A percentile compares a stretch with the other conserved stretches of the same genome.
Conservation (phyloP, 2,797 vertebrate species). For the Podarcis lilfordi region DNA sequence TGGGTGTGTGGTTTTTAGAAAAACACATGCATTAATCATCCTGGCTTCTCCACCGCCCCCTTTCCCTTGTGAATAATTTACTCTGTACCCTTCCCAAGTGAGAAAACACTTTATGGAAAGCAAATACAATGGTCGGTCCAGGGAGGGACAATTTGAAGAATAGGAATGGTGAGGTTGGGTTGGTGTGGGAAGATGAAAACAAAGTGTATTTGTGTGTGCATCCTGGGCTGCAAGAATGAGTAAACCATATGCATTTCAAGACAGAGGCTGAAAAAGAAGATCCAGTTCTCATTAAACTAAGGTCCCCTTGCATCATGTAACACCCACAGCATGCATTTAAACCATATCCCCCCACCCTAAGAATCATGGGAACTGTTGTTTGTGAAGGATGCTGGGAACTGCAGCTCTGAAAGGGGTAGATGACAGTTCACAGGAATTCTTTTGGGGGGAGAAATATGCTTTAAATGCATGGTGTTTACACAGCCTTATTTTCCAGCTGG, state of each 20-base stretch:
- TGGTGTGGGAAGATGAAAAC: slow-evolving; percentile 39
- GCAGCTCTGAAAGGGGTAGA: too few relatives aligned
- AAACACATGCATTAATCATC: slow-evolving; percentile 55
- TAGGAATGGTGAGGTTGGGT: slow-evolving; percentile 27
- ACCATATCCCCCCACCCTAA: too few relatives aligned
- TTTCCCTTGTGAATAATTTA: slow-evolving; percentile 55
- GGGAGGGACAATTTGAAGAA: slow-evolving; percentile 32
- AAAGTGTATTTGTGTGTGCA: slow-evolving; percentile 52
- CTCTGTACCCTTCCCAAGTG: slow-evolving; percentile 40
- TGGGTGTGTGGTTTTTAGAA: slow-evolving; percentile 44
- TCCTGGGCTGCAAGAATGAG: slow-evolving; percentile 52
- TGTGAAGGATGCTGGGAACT: too few relatives aligned
- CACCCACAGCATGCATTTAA: too few relatives aligned
- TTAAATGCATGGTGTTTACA: too few relatives aligned
- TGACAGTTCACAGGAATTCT: too few relatives aligned
- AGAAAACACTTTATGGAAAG: slow-evolving; percentile 51
- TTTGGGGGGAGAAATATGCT: too few relatives aligned
- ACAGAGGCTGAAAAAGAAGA: too few relatives aligned
- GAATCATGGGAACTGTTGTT: too few relatives aligned
- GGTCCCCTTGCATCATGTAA: too few relatives aligned
- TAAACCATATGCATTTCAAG: slow-evolving; percentile 44
- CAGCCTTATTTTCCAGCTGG: slow-evolving; percentile 28
- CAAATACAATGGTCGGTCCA: slow-evolving; percentile 27
- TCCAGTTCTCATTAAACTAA: too few relatives aligned
- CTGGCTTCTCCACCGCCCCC: not conserved